Base-by-base conservation (phyloP, 2,888 invertebrate species). In the Hirtodrosophila cameraria region DNA sequence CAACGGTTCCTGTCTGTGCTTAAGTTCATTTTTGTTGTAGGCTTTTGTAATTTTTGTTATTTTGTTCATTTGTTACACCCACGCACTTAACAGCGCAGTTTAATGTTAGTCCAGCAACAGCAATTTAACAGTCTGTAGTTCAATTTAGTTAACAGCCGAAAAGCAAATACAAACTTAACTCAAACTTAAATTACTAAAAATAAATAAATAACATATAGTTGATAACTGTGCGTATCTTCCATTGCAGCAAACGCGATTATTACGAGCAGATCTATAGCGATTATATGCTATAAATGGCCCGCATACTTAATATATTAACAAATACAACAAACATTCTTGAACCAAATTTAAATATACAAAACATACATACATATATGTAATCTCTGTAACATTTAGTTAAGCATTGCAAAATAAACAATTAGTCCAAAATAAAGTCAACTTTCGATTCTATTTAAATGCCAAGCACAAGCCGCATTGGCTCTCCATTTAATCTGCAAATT, bases 231-330 rank as follows among this genome's bases (percentile, higher is more conserved):
- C 75, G 67, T 81, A 79, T 83, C 86, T 88, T 87, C 86, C 86
- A 84, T 81, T 88, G 63, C 89, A 89, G 86, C 87, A 89, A 83
- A 78, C 86, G 83, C 67, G 81, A 86, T 73, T 85, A 87, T 77
- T 87, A 79, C 81, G 81, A 88, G 70, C 83, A 87, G 65, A 84
- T 88, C 75, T 88, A 86, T 82, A 80, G 78, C 75, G 83, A 89
- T 50, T 89, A 85, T 72, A 89, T 86, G 75, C 84, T 89, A 63
- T 75, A 79, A 57, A 1, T 42, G 57, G 33, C 35, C 58, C 38
- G 39, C 48, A 57, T 39, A 48, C 11, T 31, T 61, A 60, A 60
- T 12, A 61, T 60, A 53, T 23, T 5, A 23, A 23, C n/a, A n/a
- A n/a, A n/a, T n/a, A n/a, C n/a, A n/a, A n/a, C n/a, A n/a, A 33